Percentiles rank a stretch among this genome's conserved stretches.
phyloP scores from a whole-genome alignment of 2,888 invertebrate genomes.

The Drosophila helvetica region DNA sequence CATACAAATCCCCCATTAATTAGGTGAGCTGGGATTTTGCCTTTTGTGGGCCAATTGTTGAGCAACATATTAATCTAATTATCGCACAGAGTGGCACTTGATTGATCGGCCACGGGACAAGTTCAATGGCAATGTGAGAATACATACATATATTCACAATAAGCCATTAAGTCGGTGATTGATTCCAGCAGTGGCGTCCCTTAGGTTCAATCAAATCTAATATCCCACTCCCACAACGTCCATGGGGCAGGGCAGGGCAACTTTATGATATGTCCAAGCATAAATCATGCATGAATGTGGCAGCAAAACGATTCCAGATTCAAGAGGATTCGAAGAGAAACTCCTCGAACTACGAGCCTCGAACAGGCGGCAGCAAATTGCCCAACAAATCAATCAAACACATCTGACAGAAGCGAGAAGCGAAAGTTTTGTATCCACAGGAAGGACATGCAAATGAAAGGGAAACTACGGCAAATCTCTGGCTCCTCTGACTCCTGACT shows the following conservation, averaged over 20 bases:
- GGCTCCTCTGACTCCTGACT: slow-evolving; percentile 13
- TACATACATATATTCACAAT: slow-evolving; percentile 25
- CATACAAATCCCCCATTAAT: neutral
- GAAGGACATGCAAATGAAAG: slow-evolving; percentile 39
- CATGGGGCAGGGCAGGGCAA: slow-evolving; percentile 1
- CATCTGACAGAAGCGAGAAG: slow-evolving; percentile 33
- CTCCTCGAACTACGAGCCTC: slow-evolving; percentile 14
- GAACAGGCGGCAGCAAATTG: slow-evolving; percentile 38
- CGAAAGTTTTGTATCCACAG: slow-evolving; percentile 9
- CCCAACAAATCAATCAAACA: slow-evolving; percentile 49
- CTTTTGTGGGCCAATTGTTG: neutral
- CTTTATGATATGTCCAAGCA: slow-evolving; percentile 42
- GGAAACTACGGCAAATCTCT: slow-evolving; percentile 16
- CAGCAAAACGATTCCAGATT: slow-evolving; percentile 31
- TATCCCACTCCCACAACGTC: neutral
- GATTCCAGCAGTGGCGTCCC: slow-evolving; percentile 15
- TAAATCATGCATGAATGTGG: slow-evolving; percentile 52
- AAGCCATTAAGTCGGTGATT: slow-evolving; percentile 44
- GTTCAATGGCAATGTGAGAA: slow-evolving; percentile 15
- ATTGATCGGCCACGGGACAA: slow-evolving; percentile 21
- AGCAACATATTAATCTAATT: slow-evolving; percentile 36
- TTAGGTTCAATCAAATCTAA: slow-evolving; percentile 5
- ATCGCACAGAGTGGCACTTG: slow-evolving; percentile 18
- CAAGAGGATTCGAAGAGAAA: slow-evolving; percentile 30
- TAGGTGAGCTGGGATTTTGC: neutral